Percentiles rank a stretch among this genome's conserved stretches.
Evolutionary conservation across 2,797 vertebrate species (phyloP).

Genomic region (Lates japonicus): DNA sequence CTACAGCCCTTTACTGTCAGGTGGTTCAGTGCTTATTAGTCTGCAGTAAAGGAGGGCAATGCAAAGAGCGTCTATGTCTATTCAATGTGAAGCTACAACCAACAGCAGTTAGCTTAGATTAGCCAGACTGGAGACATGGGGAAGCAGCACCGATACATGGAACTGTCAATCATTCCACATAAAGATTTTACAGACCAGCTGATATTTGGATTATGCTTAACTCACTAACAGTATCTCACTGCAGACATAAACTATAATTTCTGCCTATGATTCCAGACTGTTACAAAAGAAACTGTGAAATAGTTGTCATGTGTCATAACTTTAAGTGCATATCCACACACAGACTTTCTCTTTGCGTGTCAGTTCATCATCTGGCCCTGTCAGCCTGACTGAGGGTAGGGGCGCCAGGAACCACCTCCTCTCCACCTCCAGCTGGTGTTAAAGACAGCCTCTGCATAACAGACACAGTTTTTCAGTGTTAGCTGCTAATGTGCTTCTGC

Average conservation of each 20-base stretch:
- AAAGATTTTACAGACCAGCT: conserved; percentile 12
- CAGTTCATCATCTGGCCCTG: neutral
- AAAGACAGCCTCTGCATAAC: conserved; percentile 20
- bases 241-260: neutral
- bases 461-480: neutral
- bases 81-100: neutral
- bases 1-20: neutral
- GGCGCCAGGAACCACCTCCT: conserved; percentile 34
- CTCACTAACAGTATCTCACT: neutral
- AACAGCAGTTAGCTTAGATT: neutral
- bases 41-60: too few relatives aligned
- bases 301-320: neutral
- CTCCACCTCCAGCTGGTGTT: conserved; percentile 12
- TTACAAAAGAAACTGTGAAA: neutral
- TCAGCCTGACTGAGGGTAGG: neutral
- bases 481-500: neutral
- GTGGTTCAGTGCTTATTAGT: neutral
- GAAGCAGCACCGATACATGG: neutral
- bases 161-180: conserved; percentile 7
- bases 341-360: neutral
- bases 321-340: neutral
- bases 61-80: too few relatives aligned
- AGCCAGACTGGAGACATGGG: neutral
- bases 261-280: neutral
- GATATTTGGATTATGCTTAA: neutral